Conservation (phyloP, 1,140 invertebrate genomes). For the Tachypleus tridentatus region DNA sequence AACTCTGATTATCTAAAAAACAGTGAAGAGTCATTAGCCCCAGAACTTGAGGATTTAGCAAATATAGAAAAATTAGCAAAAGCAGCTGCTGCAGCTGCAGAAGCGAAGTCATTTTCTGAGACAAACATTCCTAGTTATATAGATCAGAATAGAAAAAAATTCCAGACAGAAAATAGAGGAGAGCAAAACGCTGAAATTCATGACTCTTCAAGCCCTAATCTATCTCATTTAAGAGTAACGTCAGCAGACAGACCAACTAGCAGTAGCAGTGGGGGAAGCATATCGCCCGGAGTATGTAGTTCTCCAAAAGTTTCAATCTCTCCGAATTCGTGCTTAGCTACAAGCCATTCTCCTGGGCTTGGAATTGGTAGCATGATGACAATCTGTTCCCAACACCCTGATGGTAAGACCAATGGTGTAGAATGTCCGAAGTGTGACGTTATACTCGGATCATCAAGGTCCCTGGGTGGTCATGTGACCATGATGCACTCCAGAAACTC, state of each 20-base stretch:
- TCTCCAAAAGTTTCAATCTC: slow-evolving; percentile 13
- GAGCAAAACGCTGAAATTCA: too few relatives aligned
- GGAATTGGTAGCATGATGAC: slow-evolving; percentile 11
- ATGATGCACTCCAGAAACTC: slow-evolving; percentile 92
- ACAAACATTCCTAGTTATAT: slow-evolving; percentile 7
- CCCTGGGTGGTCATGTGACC: slow-evolving; percentile 39
- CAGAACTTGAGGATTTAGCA: slow-evolving; percentile 25
- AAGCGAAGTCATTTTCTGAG: slow-evolving; percentile 8
- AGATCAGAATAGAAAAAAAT: slow-evolving; percentile 9
- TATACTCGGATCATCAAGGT: slow-evolving; percentile 50
- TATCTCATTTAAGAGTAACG: too few relatives aligned
- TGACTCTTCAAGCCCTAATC: too few relatives aligned
- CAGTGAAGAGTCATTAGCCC: slow-evolving; percentile 14
- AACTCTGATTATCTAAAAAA: too few relatives aligned
- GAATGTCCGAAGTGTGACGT: slow-evolving; percentile 91
- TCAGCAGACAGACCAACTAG: slow-evolving; percentile 17
- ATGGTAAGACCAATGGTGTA: slow-evolving; percentile 78
- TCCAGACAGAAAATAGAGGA: too few relatives aligned
- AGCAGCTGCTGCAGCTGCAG: slow-evolving; percentile 25
- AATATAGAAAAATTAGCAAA: slow-evolving; percentile 26
- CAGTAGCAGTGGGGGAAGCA: slow-evolving; percentile 15
- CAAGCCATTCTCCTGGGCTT: slow-evolving; percentile 17
- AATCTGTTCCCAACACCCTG: slow-evolving; percentile 83
- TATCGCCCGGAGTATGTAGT: slow-evolving; percentile 14
- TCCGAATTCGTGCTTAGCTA: slow-evolving; percentile 14